Evolutionary conservation across 2,888 invertebrate genomes (phyloP).

Genomic region (Tineola bisselliella): DNA sequence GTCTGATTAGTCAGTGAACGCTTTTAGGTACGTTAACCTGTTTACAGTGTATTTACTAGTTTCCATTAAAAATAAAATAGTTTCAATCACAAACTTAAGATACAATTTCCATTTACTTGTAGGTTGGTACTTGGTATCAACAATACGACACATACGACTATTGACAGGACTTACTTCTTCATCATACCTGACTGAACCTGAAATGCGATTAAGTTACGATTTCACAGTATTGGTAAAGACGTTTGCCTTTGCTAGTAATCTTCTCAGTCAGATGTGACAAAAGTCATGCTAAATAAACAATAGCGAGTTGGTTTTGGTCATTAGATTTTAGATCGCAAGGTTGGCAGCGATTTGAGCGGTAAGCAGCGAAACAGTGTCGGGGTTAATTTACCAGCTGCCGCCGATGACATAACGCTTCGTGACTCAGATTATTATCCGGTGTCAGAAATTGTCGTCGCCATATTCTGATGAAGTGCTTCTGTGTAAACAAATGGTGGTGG

Average conservation of each 20-base stretch:
- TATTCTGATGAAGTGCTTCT: neutral
- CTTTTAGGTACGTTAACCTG: no score
- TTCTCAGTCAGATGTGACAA: neutral
- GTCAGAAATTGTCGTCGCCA: constrained; percentile 5
- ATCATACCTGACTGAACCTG: no score
- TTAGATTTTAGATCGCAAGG: neutral
- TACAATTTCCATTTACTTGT: no score
- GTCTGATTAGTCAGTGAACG: neutral
- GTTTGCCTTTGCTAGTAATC: neutral
- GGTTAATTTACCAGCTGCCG: constrained; percentile 15
- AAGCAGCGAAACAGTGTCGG: constrained; percentile 10
- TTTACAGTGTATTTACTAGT: no score
- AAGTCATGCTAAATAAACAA: neutral
- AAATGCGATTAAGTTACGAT: no score
- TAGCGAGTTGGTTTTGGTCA: neutral
- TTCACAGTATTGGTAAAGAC: no score
- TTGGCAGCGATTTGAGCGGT: neutral
- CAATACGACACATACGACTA: no score
- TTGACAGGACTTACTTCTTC: no score
- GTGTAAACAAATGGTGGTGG: neutral
- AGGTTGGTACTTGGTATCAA: no score
- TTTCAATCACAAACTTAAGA: no score
- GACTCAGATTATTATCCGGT: constrained; percentile 18
- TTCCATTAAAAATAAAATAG: no score
- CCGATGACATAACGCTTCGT: constrained; percentile 21